Evolutionary conservation across 2,888 invertebrate species (phyloP).

Genomic region (Oegoconia quadripuncta): DNA sequence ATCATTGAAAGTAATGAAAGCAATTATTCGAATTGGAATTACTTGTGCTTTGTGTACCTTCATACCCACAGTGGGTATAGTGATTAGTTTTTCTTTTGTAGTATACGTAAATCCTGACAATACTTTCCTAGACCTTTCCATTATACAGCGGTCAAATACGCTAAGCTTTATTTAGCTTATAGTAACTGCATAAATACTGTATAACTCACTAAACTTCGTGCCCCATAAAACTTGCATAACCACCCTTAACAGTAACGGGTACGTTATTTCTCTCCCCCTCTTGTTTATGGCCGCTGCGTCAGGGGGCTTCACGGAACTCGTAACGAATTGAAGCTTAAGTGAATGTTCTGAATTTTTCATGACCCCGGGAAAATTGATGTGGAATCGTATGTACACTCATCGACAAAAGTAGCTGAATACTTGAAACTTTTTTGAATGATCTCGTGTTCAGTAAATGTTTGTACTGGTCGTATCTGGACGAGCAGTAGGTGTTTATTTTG

Average conservation of each 20-base stretch:
- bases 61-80: background rate
- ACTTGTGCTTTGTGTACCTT: too few relatives aligned
- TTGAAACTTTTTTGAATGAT: too few relatives aligned
- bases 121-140: too few relatives aligned
- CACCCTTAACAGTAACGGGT: constrained; percentile 19
- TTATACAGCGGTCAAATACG: too few relatives aligned
- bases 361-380: background rate
- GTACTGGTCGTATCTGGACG: too few relatives aligned
- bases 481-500: too few relatives aligned
- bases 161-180: too few relatives aligned
- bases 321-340: constrained; percentile 22
- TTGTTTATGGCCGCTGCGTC: constrained; percentile 50
- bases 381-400: too few relatives aligned
- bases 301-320: constrained; percentile 44
- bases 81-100: background rate
- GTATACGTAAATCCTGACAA: too few relatives aligned
- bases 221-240: constrained; percentile 30
- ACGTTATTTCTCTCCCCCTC: constrained; percentile 24
- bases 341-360: constrained; percentile 28
- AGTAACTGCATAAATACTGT: background rate
- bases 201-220: constrained; percentile 21
- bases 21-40: constrained; percentile 34
- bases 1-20: constrained; percentile 38
- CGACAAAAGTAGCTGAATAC: too few relatives aligned
- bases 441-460: too few relatives aligned